Evolutionary conservation across 2,797 vertebrate genomes (phyloP), one percentile per base, ranked within the genome.

Genomic region (Pelodytes ibericus): DNA sequence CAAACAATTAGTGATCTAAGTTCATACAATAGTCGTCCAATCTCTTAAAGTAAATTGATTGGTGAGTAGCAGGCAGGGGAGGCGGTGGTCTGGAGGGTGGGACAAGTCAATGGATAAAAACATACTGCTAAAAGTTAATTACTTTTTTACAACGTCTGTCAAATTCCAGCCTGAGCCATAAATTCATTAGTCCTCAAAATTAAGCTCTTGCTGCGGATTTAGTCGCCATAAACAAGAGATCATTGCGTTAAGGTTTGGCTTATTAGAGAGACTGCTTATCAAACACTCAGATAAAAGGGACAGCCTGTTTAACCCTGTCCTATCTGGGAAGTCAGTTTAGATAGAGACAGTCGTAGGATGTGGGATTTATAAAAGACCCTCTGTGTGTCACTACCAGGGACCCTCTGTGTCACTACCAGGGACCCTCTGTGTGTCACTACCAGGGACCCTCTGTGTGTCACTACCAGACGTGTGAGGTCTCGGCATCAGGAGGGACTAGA

Each of bases 101-200:
- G 72, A 24, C 72, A 39, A 79, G 83, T 82, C 84, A 83, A 66
- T 82, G 87, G 87, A 83, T 84, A 86, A 56, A 87, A 86, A 81
- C 88, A 85, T 81, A 83, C 91, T 87, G 92, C 92, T 93, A 94
- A 93, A 93, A 90, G 90, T 94, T 96, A 95, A 93, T 95, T 90
- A 93, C 88, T 86, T 87, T 90, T 93, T 94, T 94, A 95, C 85
- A 85, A 89, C 90, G 89, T 88, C 88, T 93, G 92, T 92, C 92
- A 93, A 93, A 95, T 92, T 92, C 91, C 90, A 91, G 89, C 95
- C 95, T 94, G 94, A 93, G 94, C 91, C 84, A 84, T 98, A 98
- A 98, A 98, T 95, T 96, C 95, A 98, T 99, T 98, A 99, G 94
- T 87, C 88, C 90, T 89, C 89, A 91, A 95, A 92, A 95, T 95